Conservation (phyloP, 2,797 vertebrate species). For the Helostoma temminkii region DNA sequence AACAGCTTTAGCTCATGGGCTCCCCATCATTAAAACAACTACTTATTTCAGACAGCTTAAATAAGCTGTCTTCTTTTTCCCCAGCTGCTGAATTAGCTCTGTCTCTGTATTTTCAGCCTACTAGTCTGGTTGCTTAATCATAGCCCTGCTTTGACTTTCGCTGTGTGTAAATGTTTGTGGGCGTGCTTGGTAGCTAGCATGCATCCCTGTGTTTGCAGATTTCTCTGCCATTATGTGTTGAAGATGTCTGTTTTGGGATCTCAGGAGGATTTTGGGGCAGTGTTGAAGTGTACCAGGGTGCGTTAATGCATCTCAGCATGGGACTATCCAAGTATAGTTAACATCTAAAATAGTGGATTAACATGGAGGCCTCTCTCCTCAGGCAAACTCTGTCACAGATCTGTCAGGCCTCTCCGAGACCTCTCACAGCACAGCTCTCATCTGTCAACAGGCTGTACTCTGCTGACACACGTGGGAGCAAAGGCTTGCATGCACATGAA, state of each 20-base stretch:
- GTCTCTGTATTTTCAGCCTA: conserved; percentile 65
- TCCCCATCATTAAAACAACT: conserved; percentile 52
- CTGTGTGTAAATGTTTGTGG: conserved; percentile 49
- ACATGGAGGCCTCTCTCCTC: conserved; percentile 58
- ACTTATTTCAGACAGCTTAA: conserved; percentile 61
- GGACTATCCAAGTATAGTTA: conserved; percentile 54
- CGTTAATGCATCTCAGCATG: conserved; percentile 44
- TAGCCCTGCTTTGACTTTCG: conserved; percentile 72
- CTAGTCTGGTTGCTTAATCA: conserved; percentile 73
- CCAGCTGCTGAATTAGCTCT: conserved; percentile 60
- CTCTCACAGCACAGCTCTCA: conserved; percentile 53
- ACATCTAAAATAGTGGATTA: conserved; percentile 63
- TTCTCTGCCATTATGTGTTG: conserved; percentile 56
- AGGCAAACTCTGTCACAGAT: conserved; percentile 68
- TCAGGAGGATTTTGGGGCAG: not conserved
- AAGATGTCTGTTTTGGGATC: conserved; percentile 34
- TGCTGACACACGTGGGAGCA: conserved; percentile 24
- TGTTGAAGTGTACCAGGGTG: conserved; percentile 30
- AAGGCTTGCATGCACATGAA: conserved; percentile 27
- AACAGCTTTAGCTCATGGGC: conserved; percentile 36
- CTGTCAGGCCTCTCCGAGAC: conserved; percentile 58
- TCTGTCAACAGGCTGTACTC: conserved; percentile 55
- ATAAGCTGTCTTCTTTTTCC: conserved; percentile 44
- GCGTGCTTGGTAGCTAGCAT: conserved; percentile 41
- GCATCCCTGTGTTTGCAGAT: conserved; percentile 58